Evolutionary conservation across 2,888 invertebrate genomes (phyloP), one percentile per base, ranked within the genome.

Genomic region (Erebia aethiops): DNA sequence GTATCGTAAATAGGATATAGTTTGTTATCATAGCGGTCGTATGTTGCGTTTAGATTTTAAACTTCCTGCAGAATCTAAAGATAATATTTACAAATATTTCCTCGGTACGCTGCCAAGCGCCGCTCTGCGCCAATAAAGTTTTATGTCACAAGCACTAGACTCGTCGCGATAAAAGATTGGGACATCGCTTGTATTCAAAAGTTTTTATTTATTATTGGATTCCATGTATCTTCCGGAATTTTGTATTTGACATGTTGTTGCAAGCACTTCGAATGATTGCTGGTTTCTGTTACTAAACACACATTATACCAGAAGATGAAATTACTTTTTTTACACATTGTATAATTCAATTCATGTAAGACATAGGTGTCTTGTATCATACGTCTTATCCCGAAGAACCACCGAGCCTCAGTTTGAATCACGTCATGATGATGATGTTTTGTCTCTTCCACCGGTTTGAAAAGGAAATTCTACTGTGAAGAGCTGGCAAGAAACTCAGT

Each of bases 61-160:
- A 57, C 57, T 57, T 57, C 41, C 41, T 60, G 41, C n/a, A 60
- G 41, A 60, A 41, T 60, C 41, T 16, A 43, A 41, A 60, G 41
- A 58, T 43, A 60, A 60, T 41, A 41, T 60, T n/a, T n/a, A 60
- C 60, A 60, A 43, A 41, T 41, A 10, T 41, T 1, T 35, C 58
- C 41, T n/a, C n/a, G n/a, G 58, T n/a, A 11, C 60, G 41, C 9
- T 16, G 9, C 60, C 4, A n/a, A 41, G 60, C 60, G 1, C 43
- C 10, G 26, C 54, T 16, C 51, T 16, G n/a, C 54, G 54, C 54
- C 54, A 54, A 54, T 18, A 54, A 54, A 54, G 16, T 54, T 54
- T 54, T 10, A 54, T 54, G 54, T 54, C 54, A 54, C 18, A 54
- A 18, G 9, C 54, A 54, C 60, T 60, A 10, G n/a, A 60, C 16